phyloP scores from a whole-genome alignment of 2,797 vertebrate genomes.

The Xerus rutilus region DNA sequence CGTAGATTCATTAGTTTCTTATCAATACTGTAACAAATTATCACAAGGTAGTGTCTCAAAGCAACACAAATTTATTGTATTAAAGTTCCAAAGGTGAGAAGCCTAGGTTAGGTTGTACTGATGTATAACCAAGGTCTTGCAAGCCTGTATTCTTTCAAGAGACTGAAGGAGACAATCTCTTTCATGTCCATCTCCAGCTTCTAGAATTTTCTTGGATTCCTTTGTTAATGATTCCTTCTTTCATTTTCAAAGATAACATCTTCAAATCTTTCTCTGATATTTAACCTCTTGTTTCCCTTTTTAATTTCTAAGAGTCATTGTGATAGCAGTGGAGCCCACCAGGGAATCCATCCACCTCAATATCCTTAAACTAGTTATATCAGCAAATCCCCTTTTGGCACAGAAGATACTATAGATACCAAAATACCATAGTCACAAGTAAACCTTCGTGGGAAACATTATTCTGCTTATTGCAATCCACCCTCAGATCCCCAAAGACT shows the following conservation, averaged over 20 bases:
- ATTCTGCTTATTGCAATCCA: background rate
- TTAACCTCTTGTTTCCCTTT: background rate
- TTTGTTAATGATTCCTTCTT: background rate
- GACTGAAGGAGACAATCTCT: background rate
- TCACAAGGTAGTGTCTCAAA: background rate
- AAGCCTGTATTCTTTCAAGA: background rate
- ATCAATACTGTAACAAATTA: background rate
- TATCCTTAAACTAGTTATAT: background rate
- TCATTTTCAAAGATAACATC: background rate
- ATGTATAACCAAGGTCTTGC: background rate
- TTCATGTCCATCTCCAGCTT: background rate
- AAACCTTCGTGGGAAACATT: background rate
- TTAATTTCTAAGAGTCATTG: background rate
- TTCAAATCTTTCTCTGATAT: background rate
- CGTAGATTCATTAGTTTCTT: background rate
- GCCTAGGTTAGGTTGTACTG: background rate
- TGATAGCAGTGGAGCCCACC: background rate
- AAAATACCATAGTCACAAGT: background rate
- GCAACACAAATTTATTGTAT: background rate
- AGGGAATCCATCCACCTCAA: background rate
- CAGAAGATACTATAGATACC: background rate
- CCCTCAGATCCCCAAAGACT: background rate
- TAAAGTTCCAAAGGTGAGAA: background rate
- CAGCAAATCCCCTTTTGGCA: background rate
- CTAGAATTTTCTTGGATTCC: background rate